Conservation (phyloP, 2,888 invertebrate species). For the Byasa hedistus region DNA sequence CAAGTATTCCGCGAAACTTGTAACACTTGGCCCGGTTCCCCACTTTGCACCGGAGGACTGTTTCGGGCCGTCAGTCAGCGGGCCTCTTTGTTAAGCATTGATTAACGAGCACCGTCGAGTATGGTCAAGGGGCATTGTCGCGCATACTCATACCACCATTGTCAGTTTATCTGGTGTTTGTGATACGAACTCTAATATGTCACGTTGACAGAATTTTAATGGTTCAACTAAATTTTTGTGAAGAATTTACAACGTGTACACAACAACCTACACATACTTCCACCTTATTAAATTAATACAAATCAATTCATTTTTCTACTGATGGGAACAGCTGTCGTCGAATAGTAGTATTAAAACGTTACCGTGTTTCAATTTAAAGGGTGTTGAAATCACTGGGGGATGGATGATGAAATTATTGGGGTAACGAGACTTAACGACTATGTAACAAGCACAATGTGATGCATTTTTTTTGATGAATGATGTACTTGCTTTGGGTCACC, state of each 20-base stretch:
- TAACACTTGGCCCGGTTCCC: conserved; percentile 26
- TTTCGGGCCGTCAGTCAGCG: conserved; percentile 14
- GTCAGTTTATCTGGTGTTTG: conserved; percentile 3
- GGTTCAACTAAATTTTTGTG: neutral
- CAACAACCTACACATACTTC: neutral
- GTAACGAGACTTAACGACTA: no score
- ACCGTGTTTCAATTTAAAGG: no score
- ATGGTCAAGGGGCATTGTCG: conserved; percentile 12
- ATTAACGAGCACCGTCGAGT: conserved; percentile 8
- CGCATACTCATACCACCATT: conserved; percentile 14
- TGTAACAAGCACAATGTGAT: no score
- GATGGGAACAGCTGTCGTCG: no score
- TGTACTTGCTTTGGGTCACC: no score
- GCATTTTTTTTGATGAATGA: no score
- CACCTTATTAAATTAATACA: neutral
- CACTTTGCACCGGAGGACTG: conserved; percentile 9
- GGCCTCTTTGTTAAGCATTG: conserved; percentile 18
- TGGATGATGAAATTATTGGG: no score
- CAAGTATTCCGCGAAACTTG: conserved; percentile 19
- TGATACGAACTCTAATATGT: conserved; percentile 7
- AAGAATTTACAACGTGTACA: neutral
- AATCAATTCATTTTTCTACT: no score
- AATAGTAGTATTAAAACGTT: no score
- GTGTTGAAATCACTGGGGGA: no score
- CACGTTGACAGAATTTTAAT: conserved; percentile 3